Conservation (phyloP, 1,140 invertebrate species). For the Eriosoma lanigerum region DNA sequence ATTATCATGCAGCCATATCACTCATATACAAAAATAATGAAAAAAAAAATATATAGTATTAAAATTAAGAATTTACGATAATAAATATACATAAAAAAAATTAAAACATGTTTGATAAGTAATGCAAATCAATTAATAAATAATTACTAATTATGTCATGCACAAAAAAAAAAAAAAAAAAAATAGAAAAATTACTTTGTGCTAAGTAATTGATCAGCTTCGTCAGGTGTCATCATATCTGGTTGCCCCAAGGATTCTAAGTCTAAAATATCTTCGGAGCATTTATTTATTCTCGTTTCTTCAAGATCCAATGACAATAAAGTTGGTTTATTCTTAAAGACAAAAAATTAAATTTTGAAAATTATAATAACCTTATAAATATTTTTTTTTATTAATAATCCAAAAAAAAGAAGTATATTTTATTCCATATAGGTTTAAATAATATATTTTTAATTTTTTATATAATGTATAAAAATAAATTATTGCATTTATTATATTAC, state of each 20-base stretch:
- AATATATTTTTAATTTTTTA: too few relatives aligned
- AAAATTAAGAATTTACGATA: too few relatives aligned
- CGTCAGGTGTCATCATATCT: constrained; percentile 79
- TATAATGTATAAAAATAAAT: too few relatives aligned
- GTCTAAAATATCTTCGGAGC: constrained; percentile 22
- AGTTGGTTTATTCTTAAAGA: constrained; percentile 8
- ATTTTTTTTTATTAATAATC: too few relatives aligned
- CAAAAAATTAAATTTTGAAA: background rate
- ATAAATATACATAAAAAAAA: too few relatives aligned
- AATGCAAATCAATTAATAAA: constrained; percentile 9
- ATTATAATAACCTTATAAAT: too few relatives aligned
- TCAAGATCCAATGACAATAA: background rate
- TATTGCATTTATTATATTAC: too few relatives aligned
- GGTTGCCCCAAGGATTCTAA: constrained; percentile 56
- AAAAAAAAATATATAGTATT: background rate
- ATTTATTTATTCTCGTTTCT: constrained; percentile 15
- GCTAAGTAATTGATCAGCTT: constrained; percentile 79
- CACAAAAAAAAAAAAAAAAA: background rate
- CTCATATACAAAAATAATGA: constrained; percentile 42
- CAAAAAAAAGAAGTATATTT: too few relatives aligned
- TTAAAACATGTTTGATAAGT: too few relatives aligned
- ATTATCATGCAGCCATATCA: constrained; percentile 47
- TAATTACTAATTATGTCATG: constrained; percentile 10
- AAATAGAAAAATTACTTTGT: constrained; percentile 64
- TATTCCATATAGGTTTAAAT: too few relatives aligned